Conservation (phyloP, 53 echinoderm and acorn worm genomes). For the Antedon mediterranea region DNA sequence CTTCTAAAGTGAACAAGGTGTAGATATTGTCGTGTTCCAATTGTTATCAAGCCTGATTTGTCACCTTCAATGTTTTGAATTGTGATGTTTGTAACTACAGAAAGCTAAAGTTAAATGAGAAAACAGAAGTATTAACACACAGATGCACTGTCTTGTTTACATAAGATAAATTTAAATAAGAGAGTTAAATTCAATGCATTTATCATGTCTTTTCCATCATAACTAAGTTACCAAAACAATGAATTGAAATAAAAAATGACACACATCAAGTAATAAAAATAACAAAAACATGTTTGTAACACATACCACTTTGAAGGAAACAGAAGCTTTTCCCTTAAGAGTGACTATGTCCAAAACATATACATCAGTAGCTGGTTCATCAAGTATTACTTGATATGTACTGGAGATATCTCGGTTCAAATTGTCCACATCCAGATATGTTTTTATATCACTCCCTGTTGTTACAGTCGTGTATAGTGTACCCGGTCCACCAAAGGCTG, state of each 20-base stretch:
- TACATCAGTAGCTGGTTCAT: conserved; percentile 5
- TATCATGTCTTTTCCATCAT: no score
- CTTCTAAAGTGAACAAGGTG: conserved; percentile 26
- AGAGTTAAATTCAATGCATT: no score
- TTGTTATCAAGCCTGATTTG: conserved; percentile 26
- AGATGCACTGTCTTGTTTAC: no score
- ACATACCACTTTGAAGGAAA: conserved; percentile 18
- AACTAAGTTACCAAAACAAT: background rate
- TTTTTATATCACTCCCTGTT: conserved; percentile 24
- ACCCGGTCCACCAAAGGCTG: conserved; percentile 47
- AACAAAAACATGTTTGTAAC: background rate
- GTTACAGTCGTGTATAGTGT: conserved; percentile 33
- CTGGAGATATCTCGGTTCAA: conserved; percentile 16
- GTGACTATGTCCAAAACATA: conserved; percentile 19
- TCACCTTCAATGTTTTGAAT: conserved; percentile 46
- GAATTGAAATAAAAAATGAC: no score
- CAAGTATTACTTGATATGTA: conserved; percentile 22
- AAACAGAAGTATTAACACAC: background rate
- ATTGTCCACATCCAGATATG: conserved; percentile 53
- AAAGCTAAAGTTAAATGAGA: conserved; percentile 1
- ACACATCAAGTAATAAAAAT: no score
- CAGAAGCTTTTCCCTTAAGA: conserved; percentile 21
- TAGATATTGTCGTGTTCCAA: conserved; percentile 15
- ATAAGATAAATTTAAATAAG: no score
- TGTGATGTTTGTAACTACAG: background rate